A percentile compares a stretch with the other conserved stretches of the same genome.
Conservation (phyloP, 2,797 vertebrate species). For the Chaenodraco wilsoni region DNA sequence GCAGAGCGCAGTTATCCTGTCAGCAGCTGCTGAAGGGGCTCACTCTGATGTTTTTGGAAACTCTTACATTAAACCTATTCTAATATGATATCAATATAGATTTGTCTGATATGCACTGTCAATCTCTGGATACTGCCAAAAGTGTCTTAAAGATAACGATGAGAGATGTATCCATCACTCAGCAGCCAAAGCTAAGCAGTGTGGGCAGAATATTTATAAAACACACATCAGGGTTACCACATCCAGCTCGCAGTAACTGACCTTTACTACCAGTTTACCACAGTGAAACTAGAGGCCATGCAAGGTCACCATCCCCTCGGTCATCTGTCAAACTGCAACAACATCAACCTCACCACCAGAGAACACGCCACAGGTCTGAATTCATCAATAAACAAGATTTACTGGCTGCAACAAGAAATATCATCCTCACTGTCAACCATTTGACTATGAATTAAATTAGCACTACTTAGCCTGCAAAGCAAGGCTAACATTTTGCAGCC, state of each 20-base stretch:
- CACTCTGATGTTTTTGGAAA: too few relatives aligned
- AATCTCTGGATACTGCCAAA: not conserved
- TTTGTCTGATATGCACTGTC: too few relatives aligned
- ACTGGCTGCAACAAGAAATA: not conserved
- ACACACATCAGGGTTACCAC: constrained; percentile 11
- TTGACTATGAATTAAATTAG: not conserved
- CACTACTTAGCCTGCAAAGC: not conserved
- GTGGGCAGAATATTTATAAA: constrained; percentile 4
- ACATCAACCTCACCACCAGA: not conserved
- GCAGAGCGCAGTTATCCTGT: too few relatives aligned
- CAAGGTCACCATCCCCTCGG: constrained; percentile 3
- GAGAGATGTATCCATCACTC: not conserved
- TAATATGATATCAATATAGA: not conserved
- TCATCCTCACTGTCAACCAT: not conserved
- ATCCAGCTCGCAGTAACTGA: not conserved
- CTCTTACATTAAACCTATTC: too few relatives aligned
- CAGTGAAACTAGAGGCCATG: not conserved
- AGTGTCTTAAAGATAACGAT: not conserved
- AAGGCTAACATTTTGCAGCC: not conserved
- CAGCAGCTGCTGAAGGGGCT: too few relatives aligned
- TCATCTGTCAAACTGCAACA: constrained; percentile 1
- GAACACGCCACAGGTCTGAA: not conserved
- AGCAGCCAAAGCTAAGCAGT: not conserved
- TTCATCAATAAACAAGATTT: not conserved
- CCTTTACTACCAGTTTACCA: constrained; percentile 1